These are phyloP conservation scores for Leptinotarsa lineolata DNA, from an alignment of 1,140 invertebrate species.

Conservation along the genomic window DNA sequence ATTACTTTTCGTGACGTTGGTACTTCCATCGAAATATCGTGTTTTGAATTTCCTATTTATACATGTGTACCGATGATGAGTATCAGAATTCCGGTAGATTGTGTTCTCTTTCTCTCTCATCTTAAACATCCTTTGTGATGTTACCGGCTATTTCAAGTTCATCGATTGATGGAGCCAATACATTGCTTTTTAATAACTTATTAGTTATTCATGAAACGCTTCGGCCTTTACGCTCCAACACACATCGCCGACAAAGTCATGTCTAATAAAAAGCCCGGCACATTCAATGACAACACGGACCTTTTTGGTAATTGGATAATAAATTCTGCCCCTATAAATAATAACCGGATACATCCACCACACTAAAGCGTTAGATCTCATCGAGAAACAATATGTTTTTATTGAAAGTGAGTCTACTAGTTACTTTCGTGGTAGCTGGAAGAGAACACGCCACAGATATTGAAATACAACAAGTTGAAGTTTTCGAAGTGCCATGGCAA, in stretches of 20 bases:
- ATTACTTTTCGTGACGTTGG: too few relatives aligned
- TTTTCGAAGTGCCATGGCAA: conserved; percentile 24
- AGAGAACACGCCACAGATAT: conserved; percentile 17
- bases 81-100: too few relatives aligned
- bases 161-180: too few relatives aligned
- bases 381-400: neutral
- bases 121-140: too few relatives aligned
- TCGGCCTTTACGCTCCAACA: conserved; percentile 4
- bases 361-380: neutral
- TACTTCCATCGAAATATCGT: too few relatives aligned
- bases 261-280: neutral
- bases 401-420: conserved; percentile 2
- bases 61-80: too few relatives aligned
- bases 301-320: conserved; percentile 5
- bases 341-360: neutral
- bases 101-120: too few relatives aligned
- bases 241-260: neutral
- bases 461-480: conserved; percentile 21
- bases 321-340: neutral
- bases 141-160: too few relatives aligned
- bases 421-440: neutral
- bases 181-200: neutral
- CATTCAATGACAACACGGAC: neutral
- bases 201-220: neutral
- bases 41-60: too few relatives aligned